A percentile compares a stretch with the other conserved stretches of the same genome.
Evolutionary conservation across 1,140 invertebrate species (phyloP).

Genomic region (Hesperophylax magnus): DNA sequence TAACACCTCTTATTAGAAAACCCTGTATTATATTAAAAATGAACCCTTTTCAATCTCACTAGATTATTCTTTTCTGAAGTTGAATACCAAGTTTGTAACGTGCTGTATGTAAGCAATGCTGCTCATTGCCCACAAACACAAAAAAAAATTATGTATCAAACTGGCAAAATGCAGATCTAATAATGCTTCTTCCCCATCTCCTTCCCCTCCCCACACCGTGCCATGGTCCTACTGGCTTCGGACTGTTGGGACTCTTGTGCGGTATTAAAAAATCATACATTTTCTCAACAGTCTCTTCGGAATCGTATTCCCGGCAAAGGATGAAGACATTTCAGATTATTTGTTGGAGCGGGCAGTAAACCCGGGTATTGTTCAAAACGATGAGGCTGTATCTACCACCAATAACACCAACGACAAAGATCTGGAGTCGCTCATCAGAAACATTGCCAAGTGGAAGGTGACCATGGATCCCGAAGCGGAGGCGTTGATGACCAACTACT

Average conservation of each 20-base stretch:
- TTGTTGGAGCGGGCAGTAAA: conserved; percentile 31
- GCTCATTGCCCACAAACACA: no score
- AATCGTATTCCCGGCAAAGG: conserved; percentile 21
- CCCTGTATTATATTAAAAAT: no score
- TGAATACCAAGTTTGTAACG: no score
- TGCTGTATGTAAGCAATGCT: no score
- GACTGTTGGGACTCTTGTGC: no score
- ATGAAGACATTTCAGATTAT: conserved; percentile 11
- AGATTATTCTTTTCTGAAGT: no score
- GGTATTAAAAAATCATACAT: background rate
- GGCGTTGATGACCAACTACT: conserved; percentile 40
- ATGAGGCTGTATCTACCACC: background rate
- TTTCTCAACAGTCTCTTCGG: conserved; percentile 37
- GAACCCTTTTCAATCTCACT: no score
- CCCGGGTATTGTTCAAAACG: background rate
- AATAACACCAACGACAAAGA: background rate
- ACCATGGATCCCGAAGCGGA: conserved; percentile 22
- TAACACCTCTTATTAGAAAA: no score
- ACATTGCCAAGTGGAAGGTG: conserved; percentile 35
- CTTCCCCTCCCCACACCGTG: no score
- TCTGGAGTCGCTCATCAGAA: background rate
- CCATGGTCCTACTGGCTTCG: background rate
- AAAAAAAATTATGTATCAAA: no score
- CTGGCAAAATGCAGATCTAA: no score
- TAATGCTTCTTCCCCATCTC: no score